Evolutionary conservation across 2,113 vertebrate genomes (phyloP).

Genomic region (Thymallus thymallus): DNA sequence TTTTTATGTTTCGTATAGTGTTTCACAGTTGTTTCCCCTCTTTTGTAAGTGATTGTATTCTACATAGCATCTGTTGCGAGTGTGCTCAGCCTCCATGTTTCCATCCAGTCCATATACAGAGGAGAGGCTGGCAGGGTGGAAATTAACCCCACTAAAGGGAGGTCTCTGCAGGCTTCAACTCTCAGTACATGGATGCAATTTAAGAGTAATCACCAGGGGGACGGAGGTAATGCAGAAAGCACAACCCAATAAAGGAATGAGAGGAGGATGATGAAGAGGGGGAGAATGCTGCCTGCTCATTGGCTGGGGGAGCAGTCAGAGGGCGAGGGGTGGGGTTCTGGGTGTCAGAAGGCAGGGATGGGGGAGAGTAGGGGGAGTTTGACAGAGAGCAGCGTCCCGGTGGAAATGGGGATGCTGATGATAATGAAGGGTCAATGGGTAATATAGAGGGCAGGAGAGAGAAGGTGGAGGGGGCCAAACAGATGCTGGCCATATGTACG

Average conservation of each 20-base stretch:
- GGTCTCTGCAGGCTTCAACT: not conserved
- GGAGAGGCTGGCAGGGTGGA: not conserved
- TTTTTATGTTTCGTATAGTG: not conserved
- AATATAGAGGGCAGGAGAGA: conserved; percentile 23
- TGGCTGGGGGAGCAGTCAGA: not conserved
- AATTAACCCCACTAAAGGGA: not conserved
- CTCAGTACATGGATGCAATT: not conserved
- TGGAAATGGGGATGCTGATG: not conserved
- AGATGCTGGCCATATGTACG: conserved; percentile 62
- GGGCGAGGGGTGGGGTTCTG: not conserved
- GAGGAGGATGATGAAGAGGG: not conserved
- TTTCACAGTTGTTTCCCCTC: not conserved
- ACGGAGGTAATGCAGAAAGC: not conserved
- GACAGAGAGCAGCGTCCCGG: not conserved
- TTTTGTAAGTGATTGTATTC: too few species aligned
- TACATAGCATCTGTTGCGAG: not conserved
- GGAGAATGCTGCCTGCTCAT: not conserved
- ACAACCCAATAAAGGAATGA: not conserved
- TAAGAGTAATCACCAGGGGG: not conserved
- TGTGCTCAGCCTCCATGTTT: not conserved
- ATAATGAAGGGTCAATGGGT: conserved; percentile 26
- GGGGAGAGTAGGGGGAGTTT: not conserved
- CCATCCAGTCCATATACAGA: not conserved
- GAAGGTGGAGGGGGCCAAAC: conserved; percentile 37
- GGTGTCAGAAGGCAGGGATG: conserved; percentile 1